Conservation (phyloP, 37 sponge, comb jelly and placozoan genomes). For the Corticium candelabrum region DNA sequence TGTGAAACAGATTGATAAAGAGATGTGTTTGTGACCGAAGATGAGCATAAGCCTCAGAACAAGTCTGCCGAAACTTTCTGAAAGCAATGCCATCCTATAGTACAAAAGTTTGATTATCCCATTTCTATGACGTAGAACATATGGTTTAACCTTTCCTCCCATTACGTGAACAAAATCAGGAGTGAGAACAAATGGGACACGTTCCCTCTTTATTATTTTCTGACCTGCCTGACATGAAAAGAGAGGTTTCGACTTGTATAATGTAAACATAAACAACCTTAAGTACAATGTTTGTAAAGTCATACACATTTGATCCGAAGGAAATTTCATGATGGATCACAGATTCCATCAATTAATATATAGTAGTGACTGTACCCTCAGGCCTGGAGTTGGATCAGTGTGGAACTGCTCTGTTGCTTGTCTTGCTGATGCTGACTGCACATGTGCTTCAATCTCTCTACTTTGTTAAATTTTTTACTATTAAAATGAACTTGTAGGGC, state of each 20-base stretch:
- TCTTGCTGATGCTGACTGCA: too few relatives aligned
- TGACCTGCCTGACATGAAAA: slow-evolving; percentile 18
- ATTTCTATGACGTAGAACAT: not conserved
- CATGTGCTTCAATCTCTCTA: too few relatives aligned
- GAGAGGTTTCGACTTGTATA: not conserved
- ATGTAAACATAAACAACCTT: too few relatives aligned
- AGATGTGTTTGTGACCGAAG: not conserved
- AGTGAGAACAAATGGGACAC: slow-evolving; percentile 85
- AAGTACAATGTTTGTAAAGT: too few relatives aligned
- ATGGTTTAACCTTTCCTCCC: slow-evolving; percentile 69
- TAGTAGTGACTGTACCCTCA: too few relatives aligned
- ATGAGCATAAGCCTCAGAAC: not conserved
- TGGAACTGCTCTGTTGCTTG: too few relatives aligned
- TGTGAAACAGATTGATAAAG: not conserved
- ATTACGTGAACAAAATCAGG: slow-evolving; percentile 91
- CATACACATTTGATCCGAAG: too few relatives aligned
- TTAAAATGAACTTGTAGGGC: too few relatives aligned
- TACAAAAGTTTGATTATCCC: not conserved
- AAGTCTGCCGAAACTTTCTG: not conserved
- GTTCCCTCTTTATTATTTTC: slow-evolving; percentile 82
- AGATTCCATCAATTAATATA: too few relatives aligned
- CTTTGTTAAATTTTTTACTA: too few relatives aligned
- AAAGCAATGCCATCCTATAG: not conserved
- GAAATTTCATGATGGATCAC: too few relatives aligned
- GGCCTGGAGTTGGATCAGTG: too few relatives aligned